Percentiles rank a stretch among this genome's conserved stretches.
Evolutionary conservation across 2,113 vertebrate genomes (phyloP).

Genomic region (Oxygymnocypris stewartii): DNA sequence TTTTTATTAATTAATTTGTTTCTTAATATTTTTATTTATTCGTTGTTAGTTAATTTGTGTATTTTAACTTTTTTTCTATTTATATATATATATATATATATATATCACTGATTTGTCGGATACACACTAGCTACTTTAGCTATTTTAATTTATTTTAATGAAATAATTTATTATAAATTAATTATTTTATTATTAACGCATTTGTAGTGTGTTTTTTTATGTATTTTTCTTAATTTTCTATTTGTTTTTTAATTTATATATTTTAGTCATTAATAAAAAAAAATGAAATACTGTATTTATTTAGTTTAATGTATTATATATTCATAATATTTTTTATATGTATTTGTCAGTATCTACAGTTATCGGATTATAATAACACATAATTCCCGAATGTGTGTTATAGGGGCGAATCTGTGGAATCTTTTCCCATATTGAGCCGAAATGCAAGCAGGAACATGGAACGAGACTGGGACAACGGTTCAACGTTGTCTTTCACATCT

Average conservation of each 20-base stretch:
- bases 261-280: too few relatives aligned
- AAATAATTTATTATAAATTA: too few relatives aligned
- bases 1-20: too few relatives aligned
- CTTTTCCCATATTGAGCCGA: constrained; percentile 85
- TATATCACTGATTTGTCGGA: too few relatives aligned
- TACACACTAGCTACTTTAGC: background rate
- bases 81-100: too few relatives aligned
- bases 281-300: background rate
- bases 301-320: background rate
- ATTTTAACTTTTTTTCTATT: too few relatives aligned
- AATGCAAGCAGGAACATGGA: constrained; percentile 91
- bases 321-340: background rate
- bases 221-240: too few relatives aligned
- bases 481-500: constrained; percentile 91
- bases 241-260: background rate
- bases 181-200: too few relatives aligned
- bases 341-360: too few relatives aligned
- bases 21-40: too few relatives aligned
- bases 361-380: background rate
- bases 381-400: constrained; percentile 1
- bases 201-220: too few relatives aligned
- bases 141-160: background rate
- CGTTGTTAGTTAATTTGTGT: too few relatives aligned
- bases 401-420: constrained; percentile 90
- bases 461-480: constrained; percentile 93